Base-by-base conservation (phyloP, 2,113 vertebrate genomes). In the Scartelaos histophorus region DNA sequence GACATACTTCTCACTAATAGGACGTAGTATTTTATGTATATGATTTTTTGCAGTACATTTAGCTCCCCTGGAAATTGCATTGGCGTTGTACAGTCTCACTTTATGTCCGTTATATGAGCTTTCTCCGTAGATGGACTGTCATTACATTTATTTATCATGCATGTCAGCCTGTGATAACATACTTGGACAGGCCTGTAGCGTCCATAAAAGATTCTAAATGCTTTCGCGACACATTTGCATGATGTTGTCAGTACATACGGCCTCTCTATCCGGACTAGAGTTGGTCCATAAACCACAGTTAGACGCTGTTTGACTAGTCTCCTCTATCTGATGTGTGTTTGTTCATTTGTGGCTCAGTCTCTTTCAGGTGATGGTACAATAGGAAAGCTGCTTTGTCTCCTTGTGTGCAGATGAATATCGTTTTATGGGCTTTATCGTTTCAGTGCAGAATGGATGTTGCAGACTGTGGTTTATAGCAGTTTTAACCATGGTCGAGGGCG, bases 311-410 rank as follows among this genome's bases (percentile, higher is more conserved):
- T 61, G 74, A 70, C 73, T 47, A 74, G 24, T 71, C 34, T 60
- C 43, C 78, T 56, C 79, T 60, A 35, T 72, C 58, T 38, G 24
- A 74, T 74, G 70, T 35, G 46, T 84, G 78, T 87, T 90, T 88
- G 83, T 76, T 84, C 71, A 85, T 74, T 75, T 83, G 81, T 75
- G 76, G 81, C 82, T 69, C 69, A 71, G 81, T 85, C 73, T 74
- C 19, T 66, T 83, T 80, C 72, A 78, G 75, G 69, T 80, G 71
- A 82, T 87, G 66, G 80, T 72, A 73, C 78, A 80, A 65, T 47
- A 70, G 68, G 61, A 57, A 67, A 76, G 82, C 24, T 0, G 60
- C 64, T 83, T 87, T 76, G 67, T 78, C 78, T 78, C 76, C 34
- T 29, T 47, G 64, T 81, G 74, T 79, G 69, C 61, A 66, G 80